A percentile compares a stretch with the other conserved stretches of the same genome.
phyloP scores from a whole-genome alignment of 2,113 vertebrate species.

The Rafetus swinhoei region DNA sequence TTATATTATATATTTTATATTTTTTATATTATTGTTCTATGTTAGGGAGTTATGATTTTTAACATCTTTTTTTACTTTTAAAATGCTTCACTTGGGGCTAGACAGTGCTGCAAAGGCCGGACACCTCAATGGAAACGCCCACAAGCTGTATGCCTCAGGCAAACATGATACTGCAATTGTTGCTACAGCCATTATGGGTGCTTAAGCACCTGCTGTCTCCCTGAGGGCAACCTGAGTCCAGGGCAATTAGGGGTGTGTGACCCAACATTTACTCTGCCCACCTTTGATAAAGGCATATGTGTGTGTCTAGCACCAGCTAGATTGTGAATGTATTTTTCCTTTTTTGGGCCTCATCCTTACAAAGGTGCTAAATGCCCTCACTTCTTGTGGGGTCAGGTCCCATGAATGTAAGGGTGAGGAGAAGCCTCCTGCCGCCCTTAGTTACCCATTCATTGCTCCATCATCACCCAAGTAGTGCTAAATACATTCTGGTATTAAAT shows the following conservation, averaged over 20 bases:
- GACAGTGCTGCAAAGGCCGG: accelerated
- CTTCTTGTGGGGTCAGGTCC: background rate
- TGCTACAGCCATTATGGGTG: background rate
- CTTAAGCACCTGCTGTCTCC: accelerated
- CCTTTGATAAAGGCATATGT: background rate
- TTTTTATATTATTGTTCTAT: background rate
- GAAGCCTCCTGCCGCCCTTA: background rate
- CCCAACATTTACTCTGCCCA: accelerated
- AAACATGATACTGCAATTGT: accelerated
- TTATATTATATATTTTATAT: too few species aligned
- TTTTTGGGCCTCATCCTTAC: background rate
- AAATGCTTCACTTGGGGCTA: background rate
- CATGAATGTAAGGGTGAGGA: background rate
- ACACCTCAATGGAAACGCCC: background rate
- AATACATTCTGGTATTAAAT: background rate
- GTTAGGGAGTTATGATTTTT: background rate
- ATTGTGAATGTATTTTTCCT: background rate
- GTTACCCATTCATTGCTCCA: background rate
- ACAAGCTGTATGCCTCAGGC: background rate
- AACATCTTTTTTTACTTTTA: background rate
- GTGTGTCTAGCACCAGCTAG: background rate
- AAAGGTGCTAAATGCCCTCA: background rate
- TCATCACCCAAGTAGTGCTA: background rate
- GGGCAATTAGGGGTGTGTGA: accelerated
- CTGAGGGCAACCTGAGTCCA: background rate